Percentiles rank a stretch among this genome's conserved stretches.
Conservation (phyloP, 2,888 invertebrate genomes). For the Atethmia centrago region DNA sequence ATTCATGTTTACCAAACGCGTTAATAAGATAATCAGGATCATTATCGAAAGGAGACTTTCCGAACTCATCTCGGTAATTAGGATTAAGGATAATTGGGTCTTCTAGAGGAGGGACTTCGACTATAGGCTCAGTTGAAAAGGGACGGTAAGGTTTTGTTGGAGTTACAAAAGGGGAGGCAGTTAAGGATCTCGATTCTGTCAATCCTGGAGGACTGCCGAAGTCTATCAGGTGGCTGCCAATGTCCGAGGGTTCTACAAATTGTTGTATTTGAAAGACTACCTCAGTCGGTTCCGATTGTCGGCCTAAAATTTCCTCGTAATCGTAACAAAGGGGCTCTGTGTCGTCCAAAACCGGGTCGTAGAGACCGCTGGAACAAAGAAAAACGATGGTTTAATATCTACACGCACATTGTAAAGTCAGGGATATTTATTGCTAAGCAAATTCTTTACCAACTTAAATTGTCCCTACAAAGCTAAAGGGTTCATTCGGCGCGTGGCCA, state of each 20-base stretch:
- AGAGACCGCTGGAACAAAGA: constrained; percentile 82
- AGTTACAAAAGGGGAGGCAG: constrained; percentile 76
- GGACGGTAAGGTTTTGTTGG: constrained; percentile 80
- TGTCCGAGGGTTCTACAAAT: constrained; percentile 68
- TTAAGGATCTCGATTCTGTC: constrained; percentile 72
- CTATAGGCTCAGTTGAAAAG: constrained; percentile 81
- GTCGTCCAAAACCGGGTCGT: constrained; percentile 86
- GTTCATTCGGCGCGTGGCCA: no score
- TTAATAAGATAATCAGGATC: constrained; percentile 70
- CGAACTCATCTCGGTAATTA: constrained; percentile 78
- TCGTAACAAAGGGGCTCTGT: constrained; percentile 81
- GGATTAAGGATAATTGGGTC: constrained; percentile 84
- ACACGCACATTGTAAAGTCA: no score
- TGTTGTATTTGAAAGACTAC: constrained; percentile 77
- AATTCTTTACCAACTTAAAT: background rate
- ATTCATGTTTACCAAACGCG: constrained; percentile 23
- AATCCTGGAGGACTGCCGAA: constrained; percentile 20
- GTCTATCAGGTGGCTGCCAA: constrained; percentile 55
- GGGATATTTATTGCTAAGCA: background rate
- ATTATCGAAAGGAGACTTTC: constrained; percentile 63
- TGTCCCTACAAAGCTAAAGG: no score
- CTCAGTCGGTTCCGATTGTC: constrained; percentile 83
- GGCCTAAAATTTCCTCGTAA: constrained; percentile 84
- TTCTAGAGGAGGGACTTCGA: constrained; percentile 79
- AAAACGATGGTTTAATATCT: constrained; percentile 6